Conservation (phyloP, 2,797 vertebrate genomes). For the Mormyrops attenuatus region DNA sequence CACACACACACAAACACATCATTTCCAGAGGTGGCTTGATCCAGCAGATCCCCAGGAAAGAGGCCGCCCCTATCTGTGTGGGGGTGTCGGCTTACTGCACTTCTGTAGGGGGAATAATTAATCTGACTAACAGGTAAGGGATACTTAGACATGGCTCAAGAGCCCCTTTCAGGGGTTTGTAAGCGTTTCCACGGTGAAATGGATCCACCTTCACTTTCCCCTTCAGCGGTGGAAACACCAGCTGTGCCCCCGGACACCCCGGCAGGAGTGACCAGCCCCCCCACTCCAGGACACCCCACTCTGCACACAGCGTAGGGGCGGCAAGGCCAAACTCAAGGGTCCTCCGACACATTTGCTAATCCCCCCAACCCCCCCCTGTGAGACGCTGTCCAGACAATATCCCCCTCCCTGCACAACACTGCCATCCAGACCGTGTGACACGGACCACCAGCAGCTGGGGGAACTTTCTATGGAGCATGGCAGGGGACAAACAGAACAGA, state of each 20-base stretch:
- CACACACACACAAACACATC: neutral
- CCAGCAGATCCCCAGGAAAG: slow-evolving; percentile 25
- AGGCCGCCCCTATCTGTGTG: slow-evolving; percentile 54
- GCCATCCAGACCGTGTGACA: slow-evolving; percentile 19
- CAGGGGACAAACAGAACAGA: neutral
- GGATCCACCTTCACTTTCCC: slow-evolving; percentile 60
- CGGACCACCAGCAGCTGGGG: slow-evolving; percentile 25
- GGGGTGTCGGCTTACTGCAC: slow-evolving; percentile 65
- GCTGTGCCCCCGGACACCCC: slow-evolving; percentile 46
- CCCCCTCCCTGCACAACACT: slow-evolving; percentile 16
- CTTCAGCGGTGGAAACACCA: slow-evolving; percentile 36
- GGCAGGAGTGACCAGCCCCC: slow-evolving; percentile 36
- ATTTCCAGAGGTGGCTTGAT: neutral
- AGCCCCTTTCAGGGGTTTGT: slow-evolving; percentile 66
- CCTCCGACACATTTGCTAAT: slow-evolving; percentile 37
- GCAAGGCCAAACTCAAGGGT: slow-evolving; percentile 39
- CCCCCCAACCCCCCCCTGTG: slow-evolving; percentile 11
- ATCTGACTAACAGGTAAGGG: slow-evolving; percentile 66
- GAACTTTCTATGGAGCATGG: neutral
- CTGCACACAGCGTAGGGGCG: slow-evolving; percentile 29
- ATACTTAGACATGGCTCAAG: slow-evolving; percentile 61
- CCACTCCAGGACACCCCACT: slow-evolving; percentile 31
- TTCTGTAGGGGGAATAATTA: slow-evolving; percentile 62
- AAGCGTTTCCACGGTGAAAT: slow-evolving; percentile 62
- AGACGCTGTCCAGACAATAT: neutral